phyloP scores from a whole-genome alignment of 2,113 vertebrate species.

The Sylvicapra grimmia region DNA sequence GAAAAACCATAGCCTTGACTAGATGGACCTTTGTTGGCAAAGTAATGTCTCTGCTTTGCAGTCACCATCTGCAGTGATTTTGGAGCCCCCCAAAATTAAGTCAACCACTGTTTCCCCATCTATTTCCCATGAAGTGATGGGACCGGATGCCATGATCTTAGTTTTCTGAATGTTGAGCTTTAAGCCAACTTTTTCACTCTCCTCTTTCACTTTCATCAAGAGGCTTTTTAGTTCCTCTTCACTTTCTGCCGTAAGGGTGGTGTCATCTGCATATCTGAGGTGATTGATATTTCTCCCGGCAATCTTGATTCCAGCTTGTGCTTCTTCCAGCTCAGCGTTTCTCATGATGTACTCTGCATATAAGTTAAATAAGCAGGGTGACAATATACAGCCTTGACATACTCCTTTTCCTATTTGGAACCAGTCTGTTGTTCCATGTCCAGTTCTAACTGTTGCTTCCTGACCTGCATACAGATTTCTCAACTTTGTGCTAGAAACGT shows the following conservation, averaged over 20 bases:
- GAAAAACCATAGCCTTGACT: not conserved
- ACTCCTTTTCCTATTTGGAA: not conserved
- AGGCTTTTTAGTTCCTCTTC: not conserved
- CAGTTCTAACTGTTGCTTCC: not conserved
- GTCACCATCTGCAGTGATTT: not conserved
- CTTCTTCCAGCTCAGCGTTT: rapidly evolving
- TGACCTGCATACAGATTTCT: not conserved
- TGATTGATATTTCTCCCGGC: rapidly evolving
- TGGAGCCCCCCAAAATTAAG: not conserved
- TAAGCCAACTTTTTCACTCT: not conserved
- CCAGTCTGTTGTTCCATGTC: not conserved
- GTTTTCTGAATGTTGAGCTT: not conserved
- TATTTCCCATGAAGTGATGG: not conserved
- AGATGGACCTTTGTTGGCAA: not conserved
- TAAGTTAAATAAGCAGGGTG: not conserved
- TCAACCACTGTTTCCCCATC: not conserved
- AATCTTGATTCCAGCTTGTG: not conserved
- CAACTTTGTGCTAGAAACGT: not conserved
- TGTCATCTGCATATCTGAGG: not conserved
- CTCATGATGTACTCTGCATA: not conserved
- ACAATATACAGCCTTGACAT: rapidly evolving
- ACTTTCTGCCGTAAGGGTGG: not conserved
- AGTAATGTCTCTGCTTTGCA: not conserved
- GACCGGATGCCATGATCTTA: rapidly evolving
- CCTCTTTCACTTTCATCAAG: not conserved